Evolutionary conservation across 2,113 vertebrate species (phyloP).

Genomic region (Gavialis gangeticus): DNA sequence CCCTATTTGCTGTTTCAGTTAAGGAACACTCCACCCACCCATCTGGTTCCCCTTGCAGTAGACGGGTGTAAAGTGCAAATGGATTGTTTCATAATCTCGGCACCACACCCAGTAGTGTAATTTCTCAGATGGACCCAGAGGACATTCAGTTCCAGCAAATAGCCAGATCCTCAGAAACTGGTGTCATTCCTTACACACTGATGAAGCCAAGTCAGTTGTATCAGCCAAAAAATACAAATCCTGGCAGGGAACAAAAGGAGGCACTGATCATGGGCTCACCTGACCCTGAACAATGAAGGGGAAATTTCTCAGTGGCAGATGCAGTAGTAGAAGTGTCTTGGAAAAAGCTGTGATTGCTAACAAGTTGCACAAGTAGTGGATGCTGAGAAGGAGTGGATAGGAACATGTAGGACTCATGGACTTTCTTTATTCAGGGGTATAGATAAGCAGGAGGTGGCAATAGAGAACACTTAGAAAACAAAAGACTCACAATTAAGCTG

Average conservation of each 20-base stretch:
- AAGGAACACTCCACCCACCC: neutral
- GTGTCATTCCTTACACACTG: neutral
- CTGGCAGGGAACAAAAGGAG: neutral
- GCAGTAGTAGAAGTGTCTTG: neutral
- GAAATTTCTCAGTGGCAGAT: neutral
- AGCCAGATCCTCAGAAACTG: neutral
- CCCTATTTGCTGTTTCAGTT: neutral
- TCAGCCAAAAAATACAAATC: neutral
- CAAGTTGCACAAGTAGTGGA: neutral
- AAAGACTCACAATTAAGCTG: neutral
- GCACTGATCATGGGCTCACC: neutral
- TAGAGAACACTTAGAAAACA: slow-evolving; percentile 22
- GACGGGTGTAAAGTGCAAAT: neutral
- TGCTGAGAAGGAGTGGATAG: neutral
- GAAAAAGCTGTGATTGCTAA: neutral
- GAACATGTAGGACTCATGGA: neutral
- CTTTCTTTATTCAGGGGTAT: neutral
- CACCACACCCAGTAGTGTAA: neutral
- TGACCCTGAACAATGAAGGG: slow-evolving; percentile 28
- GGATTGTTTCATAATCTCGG: neutral
- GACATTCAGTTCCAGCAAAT: neutral
- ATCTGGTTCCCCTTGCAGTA: neutral
- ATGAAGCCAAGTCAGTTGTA: neutral
- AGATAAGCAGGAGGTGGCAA: neutral
- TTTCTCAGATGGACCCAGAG: neutral